Base-by-base conservation (phyloP, 2,888 invertebrate genomes). In the Melanotus villosus region DNA sequence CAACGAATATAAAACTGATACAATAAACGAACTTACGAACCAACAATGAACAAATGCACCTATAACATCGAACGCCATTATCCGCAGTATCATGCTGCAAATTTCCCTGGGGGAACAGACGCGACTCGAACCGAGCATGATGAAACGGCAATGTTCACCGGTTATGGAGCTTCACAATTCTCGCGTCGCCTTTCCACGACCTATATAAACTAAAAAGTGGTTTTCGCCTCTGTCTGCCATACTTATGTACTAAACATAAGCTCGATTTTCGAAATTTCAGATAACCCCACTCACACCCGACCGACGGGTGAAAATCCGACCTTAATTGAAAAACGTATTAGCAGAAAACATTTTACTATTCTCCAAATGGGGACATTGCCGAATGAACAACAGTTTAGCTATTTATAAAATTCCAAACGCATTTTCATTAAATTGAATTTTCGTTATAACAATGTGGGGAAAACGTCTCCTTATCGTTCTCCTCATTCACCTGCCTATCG, bases 21-120 rank as follows among this genome's bases (percentile, higher is more conserved):
- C 59, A 65, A 60, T 59, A 69, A 65, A 45, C 58, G 69, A 69
- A 69, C 52, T 69, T 71, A 68, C 62, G 70, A 73, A 73, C 65
- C 73, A 73, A 78, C 79, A 78, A 79, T 79, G 77, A 79, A 78
- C 78, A 76, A 79, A 79, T 80, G 78, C 78, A 78, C 76, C 79
- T 78, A 80, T 81, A 81, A 81, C 80, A 81, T 80, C 80, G 81
- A 80, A 81, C 78, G 79, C 78, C 78, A 81, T 81, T 83, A 82
- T 81, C 80, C 80, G 77, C 78, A 79, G 79, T 78, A 81, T 81
- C 81, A 80, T 80, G 78, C 80, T 79, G 80, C 79, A 81, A 82
- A 83, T 83, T 83, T 83, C 83, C 82, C 83, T 79, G 75, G 83
- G 81, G 82, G 78, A 78, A 79, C 77, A 77, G 75, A 76, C 76